These are phyloP conservation scores for Agrenia bidenticulata DNA, from an alignment of 2,888 invertebrate species.

Conservation along the genomic window DNA sequence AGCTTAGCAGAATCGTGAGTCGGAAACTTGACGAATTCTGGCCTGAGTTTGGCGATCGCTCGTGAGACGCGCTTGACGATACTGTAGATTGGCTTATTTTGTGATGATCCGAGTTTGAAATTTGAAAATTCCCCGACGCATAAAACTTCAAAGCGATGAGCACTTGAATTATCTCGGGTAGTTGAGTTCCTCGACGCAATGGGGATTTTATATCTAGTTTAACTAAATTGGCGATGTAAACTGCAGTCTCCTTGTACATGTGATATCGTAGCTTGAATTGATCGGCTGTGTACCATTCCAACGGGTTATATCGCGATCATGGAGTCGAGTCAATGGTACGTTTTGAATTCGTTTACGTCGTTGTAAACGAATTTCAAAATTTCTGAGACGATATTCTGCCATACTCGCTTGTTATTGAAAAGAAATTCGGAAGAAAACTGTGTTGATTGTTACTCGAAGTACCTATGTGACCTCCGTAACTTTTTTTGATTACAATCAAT, in stretches of 20 bases:
- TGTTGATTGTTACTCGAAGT: no score
- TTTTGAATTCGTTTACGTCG: neutral
- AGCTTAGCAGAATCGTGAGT: slow-evolving; percentile 7
- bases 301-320: slow-evolving; percentile 20
- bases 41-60: slow-evolving; percentile 17
- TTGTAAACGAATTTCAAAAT: neutral
- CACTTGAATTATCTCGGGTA: slow-evolving; percentile 25
- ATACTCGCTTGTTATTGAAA: no score
- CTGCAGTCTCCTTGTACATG: slow-evolving; percentile 24
- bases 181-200: slow-evolving; percentile 6
- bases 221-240: slow-evolving; percentile 14
- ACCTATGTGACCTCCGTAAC: no score
- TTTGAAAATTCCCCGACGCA: slow-evolving; percentile 30
- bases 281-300: neutral
- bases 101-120: slow-evolving; percentile 15
- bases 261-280: slow-evolving; percentile 21
- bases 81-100: slow-evolving; percentile 23
- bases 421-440: no score
- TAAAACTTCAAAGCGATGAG: slow-evolving; percentile 21
- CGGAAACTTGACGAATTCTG: slow-evolving; percentile 25
- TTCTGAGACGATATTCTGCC: neutral
- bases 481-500: no score
- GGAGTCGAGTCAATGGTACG: neutral
- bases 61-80: slow-evolving; percentile 25
- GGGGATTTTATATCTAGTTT: neutral